Evolutionary conservation across 2,113 vertebrate species (phyloP).

Genomic region (Ibidorhyncha struthersii): DNA sequence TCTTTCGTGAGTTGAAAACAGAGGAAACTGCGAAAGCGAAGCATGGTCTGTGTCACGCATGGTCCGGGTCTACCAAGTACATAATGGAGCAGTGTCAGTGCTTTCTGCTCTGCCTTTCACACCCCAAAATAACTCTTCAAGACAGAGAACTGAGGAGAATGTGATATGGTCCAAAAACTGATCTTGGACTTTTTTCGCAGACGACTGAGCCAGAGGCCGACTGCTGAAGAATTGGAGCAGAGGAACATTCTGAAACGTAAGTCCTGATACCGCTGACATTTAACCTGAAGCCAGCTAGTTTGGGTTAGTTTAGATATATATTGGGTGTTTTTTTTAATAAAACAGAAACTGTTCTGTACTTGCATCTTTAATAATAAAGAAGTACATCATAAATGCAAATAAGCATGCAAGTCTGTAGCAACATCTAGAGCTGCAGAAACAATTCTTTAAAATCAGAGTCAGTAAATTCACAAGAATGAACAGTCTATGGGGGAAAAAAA

Average conservation of each 20-base stretch:
- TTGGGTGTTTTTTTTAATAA: neutral
- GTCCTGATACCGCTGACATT: slow-evolving; percentile 53
- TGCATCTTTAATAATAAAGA: neutral
- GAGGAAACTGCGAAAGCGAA: slow-evolving; percentile 53
- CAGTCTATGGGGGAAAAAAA: neutral
- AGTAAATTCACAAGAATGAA: neutral
- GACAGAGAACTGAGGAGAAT: slow-evolving; percentile 51
- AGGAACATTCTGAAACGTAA: slow-evolving; percentile 99
- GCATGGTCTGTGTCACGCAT: slow-evolving; percentile 39
- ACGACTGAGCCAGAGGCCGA: slow-evolving; percentile 96
- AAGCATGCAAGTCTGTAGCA: neutral
- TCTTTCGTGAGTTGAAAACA: slow-evolving; percentile 57
- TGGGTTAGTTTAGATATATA: neutral
- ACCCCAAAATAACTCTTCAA: neutral
- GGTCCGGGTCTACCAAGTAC: neutral
- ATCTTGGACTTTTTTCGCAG: slow-evolving; percentile 84
- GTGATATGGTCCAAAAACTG: slow-evolving; percentile 82
- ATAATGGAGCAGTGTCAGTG: slow-evolving; percentile 61
- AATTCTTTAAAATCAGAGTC: neutral
- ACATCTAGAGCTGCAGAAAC: neutral
- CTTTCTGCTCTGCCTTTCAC: slow-evolving; percentile 13
- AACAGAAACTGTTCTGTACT: neutral
- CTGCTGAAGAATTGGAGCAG: slow-evolving; percentile 96
- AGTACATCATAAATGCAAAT: neutral
- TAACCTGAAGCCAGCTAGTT: neutral